Base-by-base conservation (phyloP, 2,113 vertebrate species). In the Erythrolamprus reginae region DNA sequence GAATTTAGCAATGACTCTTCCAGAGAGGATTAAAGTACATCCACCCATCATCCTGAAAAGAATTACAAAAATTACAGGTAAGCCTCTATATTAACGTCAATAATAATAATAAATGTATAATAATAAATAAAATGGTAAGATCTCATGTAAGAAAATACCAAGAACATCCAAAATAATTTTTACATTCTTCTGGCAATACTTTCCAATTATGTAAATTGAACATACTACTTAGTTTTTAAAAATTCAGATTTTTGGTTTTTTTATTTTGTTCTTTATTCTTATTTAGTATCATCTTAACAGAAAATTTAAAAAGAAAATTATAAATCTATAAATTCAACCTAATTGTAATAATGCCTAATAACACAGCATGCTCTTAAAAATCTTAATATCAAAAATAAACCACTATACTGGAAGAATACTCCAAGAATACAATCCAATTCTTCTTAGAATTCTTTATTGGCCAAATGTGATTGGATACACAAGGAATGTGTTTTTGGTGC, bases 1-100 rank as follows among this genome's bases (percentile, higher is more conserved):
- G 55, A 55, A 86, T 93, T 82, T 91, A 48, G 98, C 98, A 98
- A 55, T 98, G 97, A 17, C 96, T 96, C 96, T 99, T 99, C 98
- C 98, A 98, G 87, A 99, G 97, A 2, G 98, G 98, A 92, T 96
- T 98, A 95, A 98, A 95, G 93, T 98, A 99, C 23, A 98, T 95
- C 98, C 99, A 99, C 55, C 98, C 97, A 0, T 99, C 98, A 0
- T 98, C 98, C 99, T 99, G 96, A 90, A 96, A 88, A 48, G 1
- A 88, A 97, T 93, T 8, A 83, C 51, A 89, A 12, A 92, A 52
- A 93, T 48, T 50, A 87, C 84, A 84, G 84, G 89, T 5, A 28
- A 82, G 86, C 47, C n/a, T 89, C 28, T 77, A 56, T 3, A 93
- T 42, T 38, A 1, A 3, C 0, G n/a, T 53, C 48, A 89, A n/a